Conservation (phyloP, 2,797 vertebrate genomes). For the Rhabdomys pumilio region DNA sequence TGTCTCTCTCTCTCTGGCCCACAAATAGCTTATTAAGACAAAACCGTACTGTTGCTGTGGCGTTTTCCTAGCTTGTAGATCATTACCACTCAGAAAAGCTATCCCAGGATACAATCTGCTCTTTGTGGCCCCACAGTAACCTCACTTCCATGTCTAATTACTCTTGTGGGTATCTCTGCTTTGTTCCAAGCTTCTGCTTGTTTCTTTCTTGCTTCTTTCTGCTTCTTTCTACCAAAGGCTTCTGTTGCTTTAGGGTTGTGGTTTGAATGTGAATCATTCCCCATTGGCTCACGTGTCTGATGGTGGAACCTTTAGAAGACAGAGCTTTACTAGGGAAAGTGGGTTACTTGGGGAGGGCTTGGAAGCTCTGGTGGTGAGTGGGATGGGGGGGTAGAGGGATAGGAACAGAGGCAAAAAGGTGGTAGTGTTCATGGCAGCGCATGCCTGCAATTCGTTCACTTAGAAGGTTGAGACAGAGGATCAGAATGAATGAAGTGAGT, state of each 20-base stretch:
- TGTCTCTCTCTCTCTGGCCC: not conserved
- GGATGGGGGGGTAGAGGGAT: not conserved
- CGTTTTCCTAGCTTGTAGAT: not conserved
- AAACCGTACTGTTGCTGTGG: fast-evolving
- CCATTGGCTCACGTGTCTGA: not conserved
- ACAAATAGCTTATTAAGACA: not conserved
- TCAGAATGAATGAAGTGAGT: not conserved
- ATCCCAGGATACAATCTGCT: not conserved
- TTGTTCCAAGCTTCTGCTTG: not conserved
- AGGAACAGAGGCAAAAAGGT: not conserved
- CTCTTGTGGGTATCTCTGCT: not conserved
- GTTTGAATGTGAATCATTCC: not conserved
- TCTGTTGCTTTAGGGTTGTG: not conserved
- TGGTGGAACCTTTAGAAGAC: not conserved
- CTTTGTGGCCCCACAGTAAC: not conserved
- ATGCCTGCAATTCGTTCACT: not conserved
- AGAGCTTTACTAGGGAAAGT: not conserved
- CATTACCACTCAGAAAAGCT: not conserved
- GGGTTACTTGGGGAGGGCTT: not conserved
- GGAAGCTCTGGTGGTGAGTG: not conserved
- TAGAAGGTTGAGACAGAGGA: not conserved
- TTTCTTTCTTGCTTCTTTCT: not conserved
- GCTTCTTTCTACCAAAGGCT: not conserved
- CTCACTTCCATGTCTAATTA: not conserved
- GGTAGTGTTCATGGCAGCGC: not conserved